Percentiles rank a stretch among this genome's conserved stretches.
phyloP scores from a whole-genome alignment of 2,888 invertebrate genomes.

The Orthonevra nobilis region DNA sequence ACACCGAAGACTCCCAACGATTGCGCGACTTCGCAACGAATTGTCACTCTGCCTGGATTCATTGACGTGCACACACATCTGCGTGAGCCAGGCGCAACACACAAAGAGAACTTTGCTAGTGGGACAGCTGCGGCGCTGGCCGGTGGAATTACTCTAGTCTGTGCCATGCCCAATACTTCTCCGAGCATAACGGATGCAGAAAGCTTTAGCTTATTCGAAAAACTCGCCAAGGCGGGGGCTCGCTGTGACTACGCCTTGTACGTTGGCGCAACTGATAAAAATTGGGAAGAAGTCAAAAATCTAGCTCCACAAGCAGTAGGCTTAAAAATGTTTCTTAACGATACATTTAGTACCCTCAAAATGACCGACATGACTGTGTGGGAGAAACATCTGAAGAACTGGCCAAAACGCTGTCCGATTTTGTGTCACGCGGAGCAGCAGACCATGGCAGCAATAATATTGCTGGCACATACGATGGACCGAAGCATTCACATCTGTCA shows the following conservation, averaged over 20 bases:
- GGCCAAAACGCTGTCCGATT: conserved; percentile 95
- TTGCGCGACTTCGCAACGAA: conserved; percentile 94
- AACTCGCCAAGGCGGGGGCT: conserved; percentile 90
- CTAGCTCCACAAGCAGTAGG: conserved; percentile 90
- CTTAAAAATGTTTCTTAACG: conserved; percentile 99
- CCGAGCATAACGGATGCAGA: conserved; percentile 93
- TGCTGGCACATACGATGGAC: conserved; percentile 92
- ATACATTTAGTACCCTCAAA: conserved; percentile 95
- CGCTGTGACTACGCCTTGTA: conserved; percentile 97
- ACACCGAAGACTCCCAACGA: conserved; percentile 97
- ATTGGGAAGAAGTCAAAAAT: conserved; percentile 87
- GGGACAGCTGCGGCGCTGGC: conserved; percentile 96
- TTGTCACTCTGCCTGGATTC: conserved; percentile 95
- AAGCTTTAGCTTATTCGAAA: conserved; percentile 89
- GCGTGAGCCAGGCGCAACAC: conserved; percentile 97
- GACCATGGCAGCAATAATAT: conserved; percentile 96
- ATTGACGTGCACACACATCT: conserved; percentile 99
- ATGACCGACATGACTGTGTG: conserved; percentile 93
- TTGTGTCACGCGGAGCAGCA: conserved; percentile 98
- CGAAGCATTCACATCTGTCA: conserved; percentile 97
- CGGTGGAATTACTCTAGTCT: conserved; percentile 96
- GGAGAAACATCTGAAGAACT: conserved; percentile 95
- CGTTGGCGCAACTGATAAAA: conserved; percentile 94
- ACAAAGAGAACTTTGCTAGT: conserved; percentile 97
- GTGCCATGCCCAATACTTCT: conserved; percentile 99